Evolutionary conservation across 2,888 invertebrate species (phyloP).

Genomic region (Pharmacophagus antenor): DNA sequence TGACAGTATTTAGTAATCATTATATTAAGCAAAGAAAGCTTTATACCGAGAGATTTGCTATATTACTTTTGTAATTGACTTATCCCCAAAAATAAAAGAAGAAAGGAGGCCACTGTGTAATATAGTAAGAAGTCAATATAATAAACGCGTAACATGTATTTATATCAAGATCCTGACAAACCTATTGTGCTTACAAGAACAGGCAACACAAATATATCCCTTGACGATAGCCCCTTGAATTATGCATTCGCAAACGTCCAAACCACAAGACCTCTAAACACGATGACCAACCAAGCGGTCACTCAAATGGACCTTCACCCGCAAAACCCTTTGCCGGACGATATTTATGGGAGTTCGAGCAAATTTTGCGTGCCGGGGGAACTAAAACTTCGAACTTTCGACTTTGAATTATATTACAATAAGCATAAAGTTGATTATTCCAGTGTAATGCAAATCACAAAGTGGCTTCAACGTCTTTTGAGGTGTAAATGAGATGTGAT

Average conservation of each 20-base stretch:
- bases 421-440: background rate
- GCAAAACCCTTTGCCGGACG: slow-evolving; percentile 55
- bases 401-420: slow-evolving; percentile 19
- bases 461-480: slow-evolving; percentile 8
- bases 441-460: background rate
- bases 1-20: too few species aligned
- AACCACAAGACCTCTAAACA: slow-evolving; percentile 40
- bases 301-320: slow-evolving; percentile 56
- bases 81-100: too few species aligned
- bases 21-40: too few species aligned
- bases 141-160: background rate
- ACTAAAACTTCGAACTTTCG: slow-evolving; percentile 12
- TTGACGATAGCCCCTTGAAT: slow-evolving; percentile 46
- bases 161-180: background rate
- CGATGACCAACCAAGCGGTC: slow-evolving; percentile 49
- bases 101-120: background rate
- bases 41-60: too few species aligned
- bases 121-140: background rate
- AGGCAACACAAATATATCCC: slow-evolving; percentile 34
- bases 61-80: too few species aligned
- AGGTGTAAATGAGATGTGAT: slow-evolving; percentile 17
- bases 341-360: slow-evolving; percentile 60
- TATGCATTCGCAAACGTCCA: slow-evolving; percentile 49
- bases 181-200: slow-evolving; percentile 9
- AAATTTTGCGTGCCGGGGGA: slow-evolving; percentile 48